Evolutionary conservation across 23 tunicate species (phyloP).

Genomic region (Halocynthia roretzi): DNA sequence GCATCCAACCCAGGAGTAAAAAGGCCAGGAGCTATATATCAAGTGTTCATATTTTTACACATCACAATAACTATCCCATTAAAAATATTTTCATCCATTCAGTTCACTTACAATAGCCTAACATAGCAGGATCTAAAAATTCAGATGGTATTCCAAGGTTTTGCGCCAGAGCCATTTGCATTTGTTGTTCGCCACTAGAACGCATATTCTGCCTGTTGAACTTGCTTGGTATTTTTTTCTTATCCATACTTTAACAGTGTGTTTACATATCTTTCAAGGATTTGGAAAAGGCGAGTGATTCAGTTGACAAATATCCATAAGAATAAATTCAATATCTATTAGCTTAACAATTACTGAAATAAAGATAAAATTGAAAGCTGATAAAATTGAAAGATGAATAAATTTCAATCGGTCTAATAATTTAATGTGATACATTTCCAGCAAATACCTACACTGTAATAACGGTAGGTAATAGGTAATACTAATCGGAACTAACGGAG

Average conservation of each 20-base stretch:
- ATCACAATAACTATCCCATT: background rate
- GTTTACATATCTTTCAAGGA: background rate
- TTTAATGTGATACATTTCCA: too few species aligned
- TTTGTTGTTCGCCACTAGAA: slow-evolving; percentile 12
- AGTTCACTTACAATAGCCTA: slow-evolving; percentile 4
- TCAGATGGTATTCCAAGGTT: slow-evolving; percentile 61
- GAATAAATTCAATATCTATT: too few species aligned
- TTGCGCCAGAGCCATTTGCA: slow-evolving; percentile 51
- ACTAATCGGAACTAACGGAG: too few species aligned
- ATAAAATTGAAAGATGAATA: too few species aligned
- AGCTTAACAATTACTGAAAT: too few species aligned
- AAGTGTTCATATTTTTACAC: background rate
- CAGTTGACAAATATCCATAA: too few species aligned
- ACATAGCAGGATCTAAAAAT: slow-evolving; percentile 31
- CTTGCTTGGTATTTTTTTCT: slow-evolving; percentile 8
- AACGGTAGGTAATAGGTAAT: too few species aligned
- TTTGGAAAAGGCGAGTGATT: background rate
- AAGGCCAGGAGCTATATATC: background rate
- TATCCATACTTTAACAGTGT: slow-evolving; percentile 10
- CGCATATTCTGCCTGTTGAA: background rate
- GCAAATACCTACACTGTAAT: too few species aligned
- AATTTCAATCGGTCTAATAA: too few species aligned
- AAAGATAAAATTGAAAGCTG: too few species aligned
- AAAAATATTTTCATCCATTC: background rate
- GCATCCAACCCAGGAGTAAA: slow-evolving; percentile 28